phyloP scores from a whole-genome alignment of 2,888 invertebrate genomes.

The Megastigmus dorsalis region DNA sequence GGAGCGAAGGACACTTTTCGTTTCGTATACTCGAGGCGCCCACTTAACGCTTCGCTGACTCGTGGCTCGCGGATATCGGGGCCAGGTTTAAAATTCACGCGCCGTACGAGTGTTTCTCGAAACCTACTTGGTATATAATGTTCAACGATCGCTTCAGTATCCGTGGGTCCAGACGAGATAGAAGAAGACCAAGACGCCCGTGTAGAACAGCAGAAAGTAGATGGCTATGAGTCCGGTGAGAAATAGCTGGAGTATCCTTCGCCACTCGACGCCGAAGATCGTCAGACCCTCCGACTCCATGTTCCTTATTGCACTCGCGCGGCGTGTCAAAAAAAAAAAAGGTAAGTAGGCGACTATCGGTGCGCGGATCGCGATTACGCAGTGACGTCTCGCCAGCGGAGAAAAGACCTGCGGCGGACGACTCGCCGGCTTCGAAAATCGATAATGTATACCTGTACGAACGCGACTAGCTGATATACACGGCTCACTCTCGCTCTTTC shows the following conservation, averaged over 20 bases:
- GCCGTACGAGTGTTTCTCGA: too few relatives aligned
- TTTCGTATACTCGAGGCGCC: too few relatives aligned
- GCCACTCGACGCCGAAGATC: slow-evolving; percentile 49
- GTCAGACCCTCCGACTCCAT: slow-evolving; percentile 35
- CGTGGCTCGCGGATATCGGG: too few relatives aligned
- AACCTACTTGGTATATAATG: too few relatives aligned
- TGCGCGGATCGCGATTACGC: slow-evolving; percentile 1
- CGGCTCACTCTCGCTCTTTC: too few relatives aligned
- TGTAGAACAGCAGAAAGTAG: slow-evolving; percentile 70
- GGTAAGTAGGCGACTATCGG: not conserved
- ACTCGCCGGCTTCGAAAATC: slow-evolving; percentile 69
- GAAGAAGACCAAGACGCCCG: slow-evolving; percentile 61
- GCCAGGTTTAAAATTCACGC: too few relatives aligned
- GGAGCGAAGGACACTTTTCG: too few relatives aligned
- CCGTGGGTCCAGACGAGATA: slow-evolving; percentile 65
- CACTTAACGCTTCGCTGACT: too few relatives aligned
- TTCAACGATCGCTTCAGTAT: slow-evolving; percentile 53
- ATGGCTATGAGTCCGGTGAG: slow-evolving; percentile 66
- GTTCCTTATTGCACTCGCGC: slow-evolving; percentile 27
- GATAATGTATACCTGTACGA: slow-evolving; percentile 62
- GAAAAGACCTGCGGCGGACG: too few relatives aligned
- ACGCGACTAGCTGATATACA: too few relatives aligned
- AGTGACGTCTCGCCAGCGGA: not conserved
- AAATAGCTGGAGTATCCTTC: slow-evolving; percentile 65
- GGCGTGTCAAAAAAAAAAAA: not conserved